A percentile compares a stretch with the other conserved stretches of the same genome.
phyloP scores from a whole-genome alignment of 2,888 invertebrate genomes.

The Acleris literana region DNA sequence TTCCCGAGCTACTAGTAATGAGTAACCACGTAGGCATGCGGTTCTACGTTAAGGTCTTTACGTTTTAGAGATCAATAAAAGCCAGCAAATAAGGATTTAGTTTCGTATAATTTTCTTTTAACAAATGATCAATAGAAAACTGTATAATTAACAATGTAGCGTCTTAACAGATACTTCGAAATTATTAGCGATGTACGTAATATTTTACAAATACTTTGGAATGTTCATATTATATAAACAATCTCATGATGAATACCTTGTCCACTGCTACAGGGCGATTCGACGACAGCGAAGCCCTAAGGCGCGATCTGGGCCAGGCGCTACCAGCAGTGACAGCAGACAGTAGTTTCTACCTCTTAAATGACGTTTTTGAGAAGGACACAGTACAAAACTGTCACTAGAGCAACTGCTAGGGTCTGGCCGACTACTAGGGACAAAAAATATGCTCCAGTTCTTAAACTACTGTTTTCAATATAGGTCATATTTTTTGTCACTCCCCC shows the following conservation, averaged over 20 bases:
- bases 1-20: background rate
- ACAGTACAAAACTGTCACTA: conserved; percentile 11
- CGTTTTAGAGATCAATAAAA: conserved; percentile 60
- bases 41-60: conserved; percentile 17
- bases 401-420: conserved; percentile 39
- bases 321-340: background rate
- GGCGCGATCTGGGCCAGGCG: background rate
- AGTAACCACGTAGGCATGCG: conserved; percentile 3
- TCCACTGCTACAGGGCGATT: conserved; percentile 12
- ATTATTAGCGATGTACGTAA: conserved; percentile 82
- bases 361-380: conserved; percentile 5
- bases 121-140: conserved; percentile 84
- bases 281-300: background rate
- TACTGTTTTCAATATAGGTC: conserved; percentile 12
- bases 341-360: background rate
- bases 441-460: conserved; percentile 38
- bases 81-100: conserved; percentile 75
- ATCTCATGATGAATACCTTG: conserved; percentile 37
- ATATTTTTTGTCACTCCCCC: conserved; percentile 42
- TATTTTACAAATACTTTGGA: conserved; percentile 84
- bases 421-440: conserved; percentile 39
- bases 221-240: conserved; percentile 72
- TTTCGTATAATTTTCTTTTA: conserved; percentile 84
- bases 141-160: conserved; percentile 84
- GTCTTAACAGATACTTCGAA: conserved; percentile 83